These are phyloP conservation scores for Chloebia gouldiae DNA, from an alignment of 2,113 vertebrate genomes.

Conservation along the genomic window DNA sequence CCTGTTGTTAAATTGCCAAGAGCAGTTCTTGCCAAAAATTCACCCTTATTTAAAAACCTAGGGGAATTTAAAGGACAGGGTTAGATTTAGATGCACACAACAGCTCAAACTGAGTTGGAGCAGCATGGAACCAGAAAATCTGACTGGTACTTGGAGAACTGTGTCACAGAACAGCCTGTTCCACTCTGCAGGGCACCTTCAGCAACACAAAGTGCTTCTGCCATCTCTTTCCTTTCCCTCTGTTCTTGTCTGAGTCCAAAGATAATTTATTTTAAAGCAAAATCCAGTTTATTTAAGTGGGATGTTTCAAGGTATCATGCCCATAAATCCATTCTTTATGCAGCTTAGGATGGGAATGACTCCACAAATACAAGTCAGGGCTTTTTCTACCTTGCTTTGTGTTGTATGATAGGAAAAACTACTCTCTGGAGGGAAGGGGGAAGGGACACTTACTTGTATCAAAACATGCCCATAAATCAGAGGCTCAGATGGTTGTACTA, in stretches of 20 bases:
- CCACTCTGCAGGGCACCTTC: background rate
- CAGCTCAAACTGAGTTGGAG: background rate
- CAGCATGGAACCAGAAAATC: background rate
- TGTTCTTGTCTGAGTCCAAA: background rate
- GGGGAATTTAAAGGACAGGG: background rate
- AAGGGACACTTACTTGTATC: background rate
- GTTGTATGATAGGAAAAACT: background rate
- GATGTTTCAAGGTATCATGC: background rate
- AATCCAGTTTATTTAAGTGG: background rate
- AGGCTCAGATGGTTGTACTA: constrained; percentile 53
- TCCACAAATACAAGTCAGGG: background rate
- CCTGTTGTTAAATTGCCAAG: background rate
- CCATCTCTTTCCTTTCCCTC: background rate
- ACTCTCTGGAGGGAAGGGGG: background rate
- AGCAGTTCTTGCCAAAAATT: background rate
- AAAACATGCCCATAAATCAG: constrained; percentile 58
- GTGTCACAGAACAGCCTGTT: background rate
- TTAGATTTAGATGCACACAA: background rate
- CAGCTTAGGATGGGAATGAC: background rate
- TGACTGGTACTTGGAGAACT: background rate
- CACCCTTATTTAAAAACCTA: background rate
- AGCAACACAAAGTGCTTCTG: background rate
- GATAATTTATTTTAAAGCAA: background rate
- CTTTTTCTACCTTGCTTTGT: background rate
- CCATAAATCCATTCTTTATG: background rate